phyloP scores from a whole-genome alignment of 1,140 invertebrate species.

The Pectinophora gossypiella region DNA sequence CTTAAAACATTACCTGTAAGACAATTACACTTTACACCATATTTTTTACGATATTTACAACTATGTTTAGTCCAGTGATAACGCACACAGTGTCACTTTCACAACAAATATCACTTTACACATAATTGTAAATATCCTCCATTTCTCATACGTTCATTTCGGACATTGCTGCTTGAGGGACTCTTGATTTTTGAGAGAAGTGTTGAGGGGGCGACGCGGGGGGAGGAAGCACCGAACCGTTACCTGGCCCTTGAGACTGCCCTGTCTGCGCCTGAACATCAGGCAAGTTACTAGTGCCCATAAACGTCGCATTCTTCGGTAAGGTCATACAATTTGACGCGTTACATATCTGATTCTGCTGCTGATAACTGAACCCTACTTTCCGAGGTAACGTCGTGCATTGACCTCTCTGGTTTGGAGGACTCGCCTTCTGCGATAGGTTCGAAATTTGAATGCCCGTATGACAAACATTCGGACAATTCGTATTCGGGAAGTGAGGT shows the following conservation, averaged over 20 bases:
- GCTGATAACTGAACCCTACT: slow-evolving; percentile 68
- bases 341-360: slow-evolving; percentile 68
- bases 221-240: slow-evolving; percentile 47
- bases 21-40: slow-evolving; percentile 16
- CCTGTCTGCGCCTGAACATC: slow-evolving; percentile 71
- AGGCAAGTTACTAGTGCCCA: slow-evolving; percentile 76
- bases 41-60: slow-evolving; percentile 60
- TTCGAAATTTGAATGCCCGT: slow-evolving; percentile 78
- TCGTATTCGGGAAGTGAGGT: slow-evolving; percentile 66
- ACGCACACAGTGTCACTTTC: slow-evolving; percentile 28
- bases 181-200: slow-evolving; percentile 76
- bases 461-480: slow-evolving; percentile 76
- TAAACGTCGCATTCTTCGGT: slow-evolving; percentile 76
- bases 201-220: slow-evolving; percentile 61
- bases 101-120: slow-evolving; percentile 53
- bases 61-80: slow-evolving; percentile 36
- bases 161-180: slow-evolving; percentile 85
- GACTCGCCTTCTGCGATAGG: slow-evolving; percentile 77
- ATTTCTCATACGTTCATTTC: slow-evolving; percentile 89
- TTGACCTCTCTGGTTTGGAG: slow-evolving; percentile 75
- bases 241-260: slow-evolving; percentile 57
- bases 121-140: slow-evolving; percentile 75
- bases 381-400: slow-evolving; percentile 81
- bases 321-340: slow-evolving; percentile 76
- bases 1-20: slow-evolving; percentile 16